Conservation (phyloP, 2,113 vertebrate species). For the Barbus barbus region DNA sequence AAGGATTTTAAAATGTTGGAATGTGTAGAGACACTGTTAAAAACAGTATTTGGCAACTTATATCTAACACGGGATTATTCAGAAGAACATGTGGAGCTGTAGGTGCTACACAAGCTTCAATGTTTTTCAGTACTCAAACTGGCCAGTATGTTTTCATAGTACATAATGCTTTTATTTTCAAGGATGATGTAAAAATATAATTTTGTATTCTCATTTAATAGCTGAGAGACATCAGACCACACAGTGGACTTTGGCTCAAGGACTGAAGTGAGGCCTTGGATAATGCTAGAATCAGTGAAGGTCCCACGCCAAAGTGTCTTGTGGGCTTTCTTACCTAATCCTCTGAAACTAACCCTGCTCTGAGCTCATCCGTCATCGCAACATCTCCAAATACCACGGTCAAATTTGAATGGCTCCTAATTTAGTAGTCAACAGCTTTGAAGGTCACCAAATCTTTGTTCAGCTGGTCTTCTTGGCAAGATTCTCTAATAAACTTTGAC, state of each 20-base stretch:
- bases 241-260: not conserved
- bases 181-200: not conserved
- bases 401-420: slow-evolving; percentile 15
- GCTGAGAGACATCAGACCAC: not conserved
- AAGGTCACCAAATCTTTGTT: slow-evolving; percentile 28
- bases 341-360: not conserved
- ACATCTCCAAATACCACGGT: slow-evolving; percentile 9
- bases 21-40: not conserved
- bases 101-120: too few relatives aligned
- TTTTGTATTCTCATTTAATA: not conserved
- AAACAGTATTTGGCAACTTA: not conserved
- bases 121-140: too few relatives aligned
- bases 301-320: not conserved
- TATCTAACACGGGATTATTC: not conserved
- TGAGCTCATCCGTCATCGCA: slow-evolving; percentile 23
- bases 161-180: not conserved
- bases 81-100: not conserved
- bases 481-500: slow-evolving; percentile 25
- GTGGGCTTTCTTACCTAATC: slow-evolving; percentile 16
- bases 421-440: slow-evolving; percentile 30
- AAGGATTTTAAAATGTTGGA: not conserved
- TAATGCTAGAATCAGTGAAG: slow-evolving; percentile 2
- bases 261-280: not conserved
- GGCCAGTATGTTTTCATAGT: too few relatives aligned
- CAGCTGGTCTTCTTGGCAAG: slow-evolving; percentile 29